These are phyloP conservation scores for Todiramphus chloris DNA, from an alignment of 2,113 vertebrate genomes.

Conservation along the genomic window DNA sequence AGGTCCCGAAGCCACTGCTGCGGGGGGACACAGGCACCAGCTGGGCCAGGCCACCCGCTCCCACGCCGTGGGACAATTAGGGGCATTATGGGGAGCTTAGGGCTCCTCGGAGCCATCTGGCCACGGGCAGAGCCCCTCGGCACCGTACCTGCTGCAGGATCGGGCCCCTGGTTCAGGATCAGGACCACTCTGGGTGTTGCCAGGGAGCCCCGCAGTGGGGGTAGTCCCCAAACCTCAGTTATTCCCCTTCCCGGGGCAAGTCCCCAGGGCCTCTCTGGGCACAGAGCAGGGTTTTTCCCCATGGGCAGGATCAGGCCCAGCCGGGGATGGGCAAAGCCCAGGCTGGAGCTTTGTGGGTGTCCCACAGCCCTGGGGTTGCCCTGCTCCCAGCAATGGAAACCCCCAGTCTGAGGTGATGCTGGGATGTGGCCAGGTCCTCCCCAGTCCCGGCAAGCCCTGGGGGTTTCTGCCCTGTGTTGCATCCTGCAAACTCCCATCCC, in stretches of 20 bases:
- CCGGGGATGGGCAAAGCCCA: neutral
- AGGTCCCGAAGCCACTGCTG: neutral
- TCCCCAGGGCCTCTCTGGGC: neutral
- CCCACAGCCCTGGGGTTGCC: neutral
- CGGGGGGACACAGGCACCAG: constrained; percentile 20
- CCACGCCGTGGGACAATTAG: constrained; percentile 1
- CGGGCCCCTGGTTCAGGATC: neutral
- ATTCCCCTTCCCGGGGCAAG: neutral
- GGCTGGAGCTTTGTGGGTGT: neutral
- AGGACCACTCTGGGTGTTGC: neutral
- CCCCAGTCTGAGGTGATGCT: neutral
- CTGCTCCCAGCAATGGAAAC: neutral
- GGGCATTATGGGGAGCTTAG: constrained; percentile 47
- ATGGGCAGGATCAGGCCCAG: neutral
- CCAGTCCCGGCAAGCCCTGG: neutral
- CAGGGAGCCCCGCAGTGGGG: rapidly evolving
- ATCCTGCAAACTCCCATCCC: neutral
- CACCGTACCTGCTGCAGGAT: neutral
- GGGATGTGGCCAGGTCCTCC: neutral
- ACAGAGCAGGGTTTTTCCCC: neutral
- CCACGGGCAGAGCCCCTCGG: neutral
- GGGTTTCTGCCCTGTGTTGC: neutral
- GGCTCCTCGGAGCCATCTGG: constrained; percentile 31
- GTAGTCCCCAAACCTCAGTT: neutral
- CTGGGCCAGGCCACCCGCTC: neutral